phyloP scores from a whole-genome alignment of 1,140 invertebrate genomes.

The Dendroctonus valens region DNA sequence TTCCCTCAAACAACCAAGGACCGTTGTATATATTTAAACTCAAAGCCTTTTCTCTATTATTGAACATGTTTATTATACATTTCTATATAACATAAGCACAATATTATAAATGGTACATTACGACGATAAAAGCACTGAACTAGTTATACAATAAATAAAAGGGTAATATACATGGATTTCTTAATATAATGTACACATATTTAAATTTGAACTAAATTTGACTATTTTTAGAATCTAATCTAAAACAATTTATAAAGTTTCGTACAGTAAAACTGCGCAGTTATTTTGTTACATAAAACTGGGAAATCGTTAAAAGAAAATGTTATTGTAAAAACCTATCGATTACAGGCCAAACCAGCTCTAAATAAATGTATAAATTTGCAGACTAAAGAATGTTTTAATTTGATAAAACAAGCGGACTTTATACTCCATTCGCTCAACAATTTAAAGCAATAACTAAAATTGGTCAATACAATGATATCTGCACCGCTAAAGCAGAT shows the following conservation, averaged over 20 bases:
- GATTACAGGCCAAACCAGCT: too few relatives aligned
- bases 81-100: slow-evolving; percentile 5
- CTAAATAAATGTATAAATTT: too few relatives aligned
- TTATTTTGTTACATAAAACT: background rate
- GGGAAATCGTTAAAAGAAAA: background rate
- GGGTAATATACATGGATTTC: background rate
- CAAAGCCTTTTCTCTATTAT: too few relatives aligned
- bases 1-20: too few relatives aligned
- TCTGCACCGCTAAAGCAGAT: background rate
- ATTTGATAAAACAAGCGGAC: too few relatives aligned
- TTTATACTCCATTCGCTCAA: too few relatives aligned
- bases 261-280: background rate
- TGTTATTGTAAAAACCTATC: background rate
- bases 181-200: slow-evolving; percentile 1
- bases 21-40: too few relatives aligned
- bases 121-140: background rate
- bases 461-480: background rate
- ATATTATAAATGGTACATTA: slow-evolving; percentile 5
- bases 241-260: background rate
- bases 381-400: too few relatives aligned
- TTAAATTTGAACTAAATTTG: slow-evolving; percentile 1
- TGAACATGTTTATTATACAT: background rate
- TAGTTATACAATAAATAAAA: background rate
- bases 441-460: too few relatives aligned
- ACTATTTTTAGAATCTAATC: background rate